A percentile compares a stretch with the other conserved stretches of the same genome.
Evolutionary conservation across 2,888 invertebrate species (phyloP).

Genomic region (Agrilus mali): DNA sequence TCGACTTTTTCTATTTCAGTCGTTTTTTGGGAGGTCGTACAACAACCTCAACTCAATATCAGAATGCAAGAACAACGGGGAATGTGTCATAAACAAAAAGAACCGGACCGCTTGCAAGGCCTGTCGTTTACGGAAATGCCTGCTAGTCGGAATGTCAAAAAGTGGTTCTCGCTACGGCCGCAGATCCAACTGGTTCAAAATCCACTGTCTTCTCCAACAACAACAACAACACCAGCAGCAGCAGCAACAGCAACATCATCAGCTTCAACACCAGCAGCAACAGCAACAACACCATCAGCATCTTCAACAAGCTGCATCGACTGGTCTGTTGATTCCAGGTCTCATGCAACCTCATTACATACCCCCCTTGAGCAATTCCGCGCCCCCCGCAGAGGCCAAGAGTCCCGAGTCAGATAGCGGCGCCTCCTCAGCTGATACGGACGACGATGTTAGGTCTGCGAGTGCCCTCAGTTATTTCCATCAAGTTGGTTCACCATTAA

Average conservation of each 20-base stretch:
- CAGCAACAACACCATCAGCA: constrained; percentile 81
- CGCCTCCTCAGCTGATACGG: constrained; percentile 65
- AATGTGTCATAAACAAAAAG: constrained; percentile 85
- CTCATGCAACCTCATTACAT: constrained; percentile 28
- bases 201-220: constrained; percentile 78
- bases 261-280: constrained; percentile 74
- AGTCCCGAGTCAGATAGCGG: constrained; percentile 62
- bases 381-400: constrained; percentile 32
- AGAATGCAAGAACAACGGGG: constrained; percentile 85
- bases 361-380: constrained; percentile 20
- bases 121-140: constrained; percentile 74
- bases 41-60: constrained; percentile 80
- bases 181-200: constrained; percentile 89
- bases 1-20: constrained; percentile 41
- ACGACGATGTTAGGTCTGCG: constrained; percentile 43
- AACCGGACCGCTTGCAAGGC: constrained; percentile 88
- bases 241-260: constrained; percentile 59
- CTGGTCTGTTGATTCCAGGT: constrained; percentile 10
- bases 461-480: constrained; percentile 47
- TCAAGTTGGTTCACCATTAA: constrained; percentile 46
- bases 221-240: constrained; percentile 47
- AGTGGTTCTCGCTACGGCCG: constrained; percentile 82
- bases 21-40: constrained; percentile 85
- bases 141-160: constrained; percentile 84
- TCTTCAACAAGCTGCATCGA: constrained; percentile 37